A percentile compares a stretch with the other conserved stretches of the same genome.
phyloP scores from a whole-genome alignment of 2,888 invertebrate genomes.

The Mantis religiosa region DNA sequence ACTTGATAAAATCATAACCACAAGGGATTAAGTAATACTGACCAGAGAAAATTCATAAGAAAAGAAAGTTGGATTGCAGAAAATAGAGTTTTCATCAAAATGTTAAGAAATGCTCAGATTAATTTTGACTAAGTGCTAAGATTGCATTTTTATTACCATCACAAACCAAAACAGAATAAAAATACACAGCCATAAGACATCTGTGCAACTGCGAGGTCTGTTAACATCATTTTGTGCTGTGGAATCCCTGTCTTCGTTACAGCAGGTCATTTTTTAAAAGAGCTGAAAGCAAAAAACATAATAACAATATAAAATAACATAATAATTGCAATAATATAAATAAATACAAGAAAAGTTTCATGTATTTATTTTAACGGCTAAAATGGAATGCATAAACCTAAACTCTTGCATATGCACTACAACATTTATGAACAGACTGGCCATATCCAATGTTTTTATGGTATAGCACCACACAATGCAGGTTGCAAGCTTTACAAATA shows the following conservation, averaged over 20 bases:
- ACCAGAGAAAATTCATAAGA: background rate
- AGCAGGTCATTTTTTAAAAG: constrained; percentile 34
- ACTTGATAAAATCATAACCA: background rate
- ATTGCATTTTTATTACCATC: constrained; percentile 59
- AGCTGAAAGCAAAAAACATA: background rate
- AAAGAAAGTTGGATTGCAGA: background rate
- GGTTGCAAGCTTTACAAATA: background rate
- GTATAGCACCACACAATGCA: background rate
- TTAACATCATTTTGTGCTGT: constrained; percentile 34
- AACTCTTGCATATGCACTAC: too few species aligned
- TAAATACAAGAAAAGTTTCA: too few species aligned
- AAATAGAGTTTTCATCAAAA: background rate
- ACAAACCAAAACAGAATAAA: constrained; percentile 78
- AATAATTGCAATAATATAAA: too few species aligned
- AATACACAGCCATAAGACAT: constrained; percentile 74
- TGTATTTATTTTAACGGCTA: too few species aligned
- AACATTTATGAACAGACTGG: background rate
- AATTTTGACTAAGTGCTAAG: background rate
- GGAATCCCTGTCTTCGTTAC: constrained; percentile 41
- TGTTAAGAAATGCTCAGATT: background rate
- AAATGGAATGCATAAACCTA: too few species aligned
- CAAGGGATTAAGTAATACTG: background rate
- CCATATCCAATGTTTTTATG: background rate
- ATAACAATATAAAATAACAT: background rate
- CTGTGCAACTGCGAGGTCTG: constrained; percentile 70